Evolutionary conservation across 1,140 invertebrate species (phyloP).

Genomic region (Pissodes strobi): DNA sequence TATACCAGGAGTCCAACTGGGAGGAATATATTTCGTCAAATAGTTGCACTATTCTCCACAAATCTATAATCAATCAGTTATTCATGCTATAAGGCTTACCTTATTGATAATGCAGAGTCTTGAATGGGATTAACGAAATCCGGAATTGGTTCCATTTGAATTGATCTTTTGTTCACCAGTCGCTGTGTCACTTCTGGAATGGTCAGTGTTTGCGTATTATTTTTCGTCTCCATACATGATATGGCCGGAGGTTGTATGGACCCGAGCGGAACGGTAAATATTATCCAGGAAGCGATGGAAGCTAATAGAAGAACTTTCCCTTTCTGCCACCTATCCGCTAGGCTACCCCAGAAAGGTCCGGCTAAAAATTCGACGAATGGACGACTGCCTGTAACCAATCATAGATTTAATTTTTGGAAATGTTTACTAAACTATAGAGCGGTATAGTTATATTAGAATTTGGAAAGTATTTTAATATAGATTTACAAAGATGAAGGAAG

Average conservation of each 20-base stretch:
- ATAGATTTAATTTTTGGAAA: too few relatives aligned
- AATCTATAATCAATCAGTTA: too few relatives aligned
- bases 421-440: neutral
- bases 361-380: slow-evolving; percentile 98
- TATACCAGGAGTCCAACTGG: too few relatives aligned
- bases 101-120: slow-evolving; percentile 12
- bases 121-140: slow-evolving; percentile 12
- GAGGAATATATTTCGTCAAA: too few relatives aligned
- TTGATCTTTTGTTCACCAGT: slow-evolving; percentile 53
- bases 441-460: too few relatives aligned
- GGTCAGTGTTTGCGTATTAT: slow-evolving; percentile 65
- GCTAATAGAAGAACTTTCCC: slow-evolving; percentile 87
- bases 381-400: slow-evolving; percentile 68
- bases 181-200: slow-evolving; percentile 54
- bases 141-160: slow-evolving; percentile 26
- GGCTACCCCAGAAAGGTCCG: slow-evolving; percentile 95
- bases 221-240: slow-evolving; percentile 78
- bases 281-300: slow-evolving; percentile 91
- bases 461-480: too few relatives aligned
- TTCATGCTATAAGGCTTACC: too few relatives aligned
- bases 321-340: slow-evolving; percentile 90
- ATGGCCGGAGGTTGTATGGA: slow-evolving; percentile 93
- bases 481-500: too few relatives aligned
- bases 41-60: too few relatives aligned
- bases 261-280: slow-evolving; percentile 94